Percentiles rank a stretch among this genome's conserved stretches.
phyloP scores from a whole-genome alignment of 2,113 vertebrate genomes.

The Corythoichthys haematopterus region DNA sequence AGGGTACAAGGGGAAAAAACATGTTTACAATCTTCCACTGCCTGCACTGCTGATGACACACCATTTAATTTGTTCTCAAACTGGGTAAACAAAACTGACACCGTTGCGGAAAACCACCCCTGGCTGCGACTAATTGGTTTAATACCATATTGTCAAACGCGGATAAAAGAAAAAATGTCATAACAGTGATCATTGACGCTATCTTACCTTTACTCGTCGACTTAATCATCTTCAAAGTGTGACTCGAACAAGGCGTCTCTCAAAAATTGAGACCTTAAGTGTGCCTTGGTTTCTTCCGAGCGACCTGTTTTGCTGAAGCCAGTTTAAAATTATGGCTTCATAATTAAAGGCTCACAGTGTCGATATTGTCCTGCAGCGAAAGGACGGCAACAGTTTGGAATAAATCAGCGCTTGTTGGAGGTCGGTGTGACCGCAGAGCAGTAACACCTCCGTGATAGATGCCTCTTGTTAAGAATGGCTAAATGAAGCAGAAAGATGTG shows the following conservation, averaged over 20 bases:
- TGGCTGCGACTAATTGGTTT: constrained; percentile 54
- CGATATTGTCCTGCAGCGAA: constrained; percentile 47
- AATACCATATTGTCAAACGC: constrained; percentile 38
- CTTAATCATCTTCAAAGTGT: constrained; percentile 41
- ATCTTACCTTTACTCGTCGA: constrained; percentile 45
- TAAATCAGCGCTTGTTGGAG: constrained; percentile 62
- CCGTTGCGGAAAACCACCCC: constrained; percentile 36
- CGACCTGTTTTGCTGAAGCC: constrained; percentile 60
- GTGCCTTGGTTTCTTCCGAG: constrained; percentile 11
- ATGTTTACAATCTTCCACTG: constrained; percentile 54
- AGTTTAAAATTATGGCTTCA: constrained; percentile 65
- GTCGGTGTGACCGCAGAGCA: constrained; percentile 39
- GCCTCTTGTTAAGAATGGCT: constrained; percentile 58
- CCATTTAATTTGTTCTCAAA: constrained; percentile 29
- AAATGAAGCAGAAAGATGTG: constrained; percentile 74
- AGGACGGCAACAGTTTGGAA: constrained; percentile 44
- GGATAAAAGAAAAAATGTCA: not conserved
- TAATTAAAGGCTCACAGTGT: constrained; percentile 72
- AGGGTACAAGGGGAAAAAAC: constrained; percentile 37
- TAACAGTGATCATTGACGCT: not conserved
- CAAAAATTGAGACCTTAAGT: constrained; percentile 29
- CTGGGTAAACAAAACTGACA: constrained; percentile 51
- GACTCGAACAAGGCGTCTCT: not conserved
- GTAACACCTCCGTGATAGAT: constrained; percentile 61
- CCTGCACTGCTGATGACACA: constrained; percentile 35